Evolutionary conservation across 2,113 vertebrate genomes (phyloP), one percentile per base, ranked within the genome.

Genomic region (Telmatochromis sp.): DNA sequence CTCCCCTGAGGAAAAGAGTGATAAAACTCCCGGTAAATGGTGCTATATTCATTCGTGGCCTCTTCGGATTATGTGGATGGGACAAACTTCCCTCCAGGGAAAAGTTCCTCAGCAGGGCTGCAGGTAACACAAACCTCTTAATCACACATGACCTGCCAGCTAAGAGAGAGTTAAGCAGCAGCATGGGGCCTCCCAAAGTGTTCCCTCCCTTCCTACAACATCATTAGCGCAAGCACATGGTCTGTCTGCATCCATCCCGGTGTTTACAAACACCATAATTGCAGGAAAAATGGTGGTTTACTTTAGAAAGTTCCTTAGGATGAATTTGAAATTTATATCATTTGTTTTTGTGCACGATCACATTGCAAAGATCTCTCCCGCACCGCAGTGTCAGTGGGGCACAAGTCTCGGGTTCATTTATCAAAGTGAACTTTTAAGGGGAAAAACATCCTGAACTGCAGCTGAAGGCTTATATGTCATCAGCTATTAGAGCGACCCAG

Each of bases 201-300:
- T 84, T 88, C 80, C 94, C 92, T 93, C 92, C 91, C 92, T 90
- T 95, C 95, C 90, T 85, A 87, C 90, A 88, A 86, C 91, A 94
- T 96, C 93, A 95, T 94, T 95, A 95, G 93, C 94, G 26, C 81
- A 79, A 94, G 94, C 92, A 93, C 95, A 92, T 93, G 94, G 88
- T 83, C 82, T 37, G 92, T 87, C 95, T 94, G 81, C 90, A 88
- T 93, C 94, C 93, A 91, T 40, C 92, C 91, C 94, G 91, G 90
- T 97, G 97, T 98, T 98, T 97, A 97, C 97, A 97, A 97, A 98
- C 96, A 97, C 96, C 96, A 96, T 96, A 96, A 96, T 97, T 97
- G 97, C 97, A 96, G 97, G 97, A 96, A 96, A 97, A 97, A 96
- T 96, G 96, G 95, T 94, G 93, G 96, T 97, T 97, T 97, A 96